Base-by-base conservation (phyloP, 2,113 vertebrate genomes). In the Sterrhoptilus dennistouni region DNA sequence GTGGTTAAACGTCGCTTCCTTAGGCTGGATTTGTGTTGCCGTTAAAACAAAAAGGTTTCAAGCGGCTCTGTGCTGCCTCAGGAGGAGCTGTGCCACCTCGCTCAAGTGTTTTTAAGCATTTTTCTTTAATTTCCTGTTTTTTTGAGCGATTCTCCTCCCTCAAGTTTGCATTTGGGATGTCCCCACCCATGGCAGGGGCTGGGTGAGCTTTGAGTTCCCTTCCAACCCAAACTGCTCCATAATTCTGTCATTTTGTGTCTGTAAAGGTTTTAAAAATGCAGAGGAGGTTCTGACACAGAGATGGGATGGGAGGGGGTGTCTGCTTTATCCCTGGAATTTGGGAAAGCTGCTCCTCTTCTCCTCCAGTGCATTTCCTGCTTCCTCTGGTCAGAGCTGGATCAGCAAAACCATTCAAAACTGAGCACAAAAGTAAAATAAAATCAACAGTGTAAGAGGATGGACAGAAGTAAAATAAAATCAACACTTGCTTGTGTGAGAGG, bases 31-130 rank as follows among this genome's bases (percentile, higher is more conserved):
- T 45, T 59, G 36, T 3, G 1, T 45, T 83, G 31, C 29, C 3
- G 0, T 20, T 50, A 8, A 38, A 45, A 44, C 29, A 24, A 35
- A n/a, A 7, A 0, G 6, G 1, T 3, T 17, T 38, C 12, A 1
- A 1, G 2, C 19, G 16, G 69, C 28, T 20, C 52, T 18, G 0
- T 13, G 1, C 54, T 29, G 64, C 4, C 50, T 65, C 31, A 9
- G 78, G 63, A 25, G 4, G 42, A 49, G 64, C 14, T 2, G 25
- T 45, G 78, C 65, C 38, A 0, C 33, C 19, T 82, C 8, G 69
- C 60, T 54, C 0, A 63, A 4, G 6, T 25, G 31, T 4, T 50
- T 70, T 54, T 19, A 47, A 3, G 28, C 17, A 3, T 56, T 42
- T 14, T 15, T 5, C 40, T 20, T 24, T 11, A 0, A 40, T 87